Evolutionary conservation across 2,113 vertebrate species (phyloP), one percentile per base, ranked within the genome.

Genomic region (Pollachius pollachius): DNA sequence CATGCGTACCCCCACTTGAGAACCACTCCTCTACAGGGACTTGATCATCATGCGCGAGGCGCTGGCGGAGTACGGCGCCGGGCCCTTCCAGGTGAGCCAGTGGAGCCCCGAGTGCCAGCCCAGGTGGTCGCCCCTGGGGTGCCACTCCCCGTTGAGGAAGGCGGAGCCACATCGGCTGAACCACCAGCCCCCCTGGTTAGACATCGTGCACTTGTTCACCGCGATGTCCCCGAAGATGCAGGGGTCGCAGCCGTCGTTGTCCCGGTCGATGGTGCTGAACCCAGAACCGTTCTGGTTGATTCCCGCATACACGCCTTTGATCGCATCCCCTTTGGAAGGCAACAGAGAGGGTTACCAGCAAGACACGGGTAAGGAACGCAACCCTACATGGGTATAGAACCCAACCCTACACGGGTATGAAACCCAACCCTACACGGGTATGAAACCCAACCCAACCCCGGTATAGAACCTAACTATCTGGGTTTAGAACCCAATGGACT

Each of bases 121-220:
- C 0, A 71, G 18, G 76, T 91, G 65, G 0, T 86, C 0, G 4
- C 64, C 76, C 0, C 4, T 9, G 0, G 82, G 65, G 67, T 89
- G 85, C 88, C 87, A 89, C 0, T 82, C 62, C 0, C 90, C 76
- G 0, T 91, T 81, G 27, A 92, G 81, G 62, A 34, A 48, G 16
- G 88, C 89, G 1, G 87, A 88, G 12, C 89, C 85, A 9, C 90
- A 91, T 61, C 71, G 41, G 56, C 90, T 92, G 81, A 80, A 91
- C 88, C 89, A 92, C 90, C 91, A 92, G 5, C 85, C 85, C 0
- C 58, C 18, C 4, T 80, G 78, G 0, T 65, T 60, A 0, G 69
- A 12, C 0, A 0, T 0, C 19, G 72, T 27, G 21, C 91, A 92
- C 0, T 66, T 9, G 0, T 0, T 0, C 1, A 52, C 0, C 1